phyloP scores from a whole-genome alignment of 2,113 vertebrate genomes.

The Girardinichthys multiradiatus region DNA sequence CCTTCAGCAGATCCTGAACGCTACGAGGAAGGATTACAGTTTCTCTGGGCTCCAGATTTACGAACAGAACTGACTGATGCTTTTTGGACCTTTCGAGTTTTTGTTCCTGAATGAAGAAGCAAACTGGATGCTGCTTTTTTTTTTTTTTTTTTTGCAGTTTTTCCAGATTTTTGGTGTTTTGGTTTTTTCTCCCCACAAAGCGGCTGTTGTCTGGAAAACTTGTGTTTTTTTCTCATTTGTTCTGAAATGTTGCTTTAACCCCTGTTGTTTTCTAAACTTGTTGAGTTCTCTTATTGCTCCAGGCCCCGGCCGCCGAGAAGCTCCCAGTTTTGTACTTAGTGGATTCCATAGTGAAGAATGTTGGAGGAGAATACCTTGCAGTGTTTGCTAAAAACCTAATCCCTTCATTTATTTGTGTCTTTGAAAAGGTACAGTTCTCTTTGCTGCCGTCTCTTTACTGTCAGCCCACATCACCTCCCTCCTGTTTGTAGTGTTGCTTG shows the following conservation, averaged over 20 bases:
- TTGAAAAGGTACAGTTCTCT: slow-evolving; percentile 97
- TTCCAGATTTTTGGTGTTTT: neutral
- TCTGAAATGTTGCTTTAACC: slow-evolving; percentile 75
- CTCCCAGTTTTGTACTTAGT: slow-evolving; percentile 99
- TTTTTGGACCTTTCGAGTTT: neutral
- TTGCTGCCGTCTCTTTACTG: slow-evolving; percentile 37
- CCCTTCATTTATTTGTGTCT: slow-evolving; percentile 99
- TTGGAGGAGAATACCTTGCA: slow-evolving; percentile 98
- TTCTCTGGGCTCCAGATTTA: neutral
- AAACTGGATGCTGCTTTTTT: neutral
- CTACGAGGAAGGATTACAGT: neutral
- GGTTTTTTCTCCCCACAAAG: slow-evolving; percentile 30
- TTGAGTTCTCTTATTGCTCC: slow-evolving; percentile 96
- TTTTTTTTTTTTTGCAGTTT: neutral
- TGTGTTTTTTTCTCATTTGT: slow-evolving; percentile 20
- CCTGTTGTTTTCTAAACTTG: slow-evolving; percentile 94
- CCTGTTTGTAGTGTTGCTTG: slow-evolving; percentile 62
- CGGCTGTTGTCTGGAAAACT: neutral
- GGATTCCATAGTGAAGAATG: slow-evolving; percentile 99
- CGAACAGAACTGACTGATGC: neutral
- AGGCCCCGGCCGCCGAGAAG: slow-evolving; percentile 96
- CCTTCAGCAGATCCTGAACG: slow-evolving; percentile 7
- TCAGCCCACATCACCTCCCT: slow-evolving; percentile 36
- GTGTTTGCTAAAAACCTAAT: slow-evolving; percentile 99
- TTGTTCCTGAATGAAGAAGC: slow-evolving; percentile 17